Evolutionary conservation across 2,888 invertebrate genomes (phyloP).

Genomic region (Cosmorhoe ocellata): DNA sequence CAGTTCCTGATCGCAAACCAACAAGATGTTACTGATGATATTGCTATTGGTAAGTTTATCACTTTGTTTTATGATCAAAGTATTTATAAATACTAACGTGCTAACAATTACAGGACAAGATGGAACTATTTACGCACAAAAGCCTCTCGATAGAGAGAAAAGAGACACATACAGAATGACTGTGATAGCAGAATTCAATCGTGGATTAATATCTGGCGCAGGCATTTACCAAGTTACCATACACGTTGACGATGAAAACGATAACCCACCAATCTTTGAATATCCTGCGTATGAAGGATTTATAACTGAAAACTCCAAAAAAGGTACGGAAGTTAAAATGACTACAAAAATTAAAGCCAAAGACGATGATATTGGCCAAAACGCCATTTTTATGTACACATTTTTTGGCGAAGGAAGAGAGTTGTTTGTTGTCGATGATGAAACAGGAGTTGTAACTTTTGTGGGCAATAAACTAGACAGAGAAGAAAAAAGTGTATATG

Average conservation of each 20-base stretch:
- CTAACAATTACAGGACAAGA: constrained; percentile 83
- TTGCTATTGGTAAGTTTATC: constrained; percentile 85
- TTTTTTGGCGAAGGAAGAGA: constrained; percentile 90
- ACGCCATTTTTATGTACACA: constrained; percentile 86
- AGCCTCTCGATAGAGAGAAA: constrained; percentile 89
- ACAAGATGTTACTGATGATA: constrained; percentile 90
- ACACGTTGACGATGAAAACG: constrained; percentile 92
- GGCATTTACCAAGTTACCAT: constrained; percentile 91
- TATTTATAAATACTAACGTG: too few relatives aligned
- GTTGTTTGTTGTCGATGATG: constrained; percentile 86
- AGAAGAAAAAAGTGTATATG: constrained; percentile 86
- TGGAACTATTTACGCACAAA: constrained; percentile 90
- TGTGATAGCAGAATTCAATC: constrained; percentile 89
- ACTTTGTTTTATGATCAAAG: too few relatives aligned
- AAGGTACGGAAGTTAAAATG: constrained; percentile 87
- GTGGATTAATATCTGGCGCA: constrained; percentile 86
- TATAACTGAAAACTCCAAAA: constrained; percentile 89
- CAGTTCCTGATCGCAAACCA: constrained; percentile 91
- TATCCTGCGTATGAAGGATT: constrained; percentile 87
- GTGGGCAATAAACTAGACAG: constrained; percentile 85
- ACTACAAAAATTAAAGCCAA: constrained; percentile 86
- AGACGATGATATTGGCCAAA: constrained; percentile 87
- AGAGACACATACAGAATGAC: constrained; percentile 88
- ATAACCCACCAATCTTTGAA: constrained; percentile 92
- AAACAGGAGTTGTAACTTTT: constrained; percentile 83